phyloP scores from a whole-genome alignment of 2,797 vertebrate species.

The Megaceryle alcyon region DNA sequence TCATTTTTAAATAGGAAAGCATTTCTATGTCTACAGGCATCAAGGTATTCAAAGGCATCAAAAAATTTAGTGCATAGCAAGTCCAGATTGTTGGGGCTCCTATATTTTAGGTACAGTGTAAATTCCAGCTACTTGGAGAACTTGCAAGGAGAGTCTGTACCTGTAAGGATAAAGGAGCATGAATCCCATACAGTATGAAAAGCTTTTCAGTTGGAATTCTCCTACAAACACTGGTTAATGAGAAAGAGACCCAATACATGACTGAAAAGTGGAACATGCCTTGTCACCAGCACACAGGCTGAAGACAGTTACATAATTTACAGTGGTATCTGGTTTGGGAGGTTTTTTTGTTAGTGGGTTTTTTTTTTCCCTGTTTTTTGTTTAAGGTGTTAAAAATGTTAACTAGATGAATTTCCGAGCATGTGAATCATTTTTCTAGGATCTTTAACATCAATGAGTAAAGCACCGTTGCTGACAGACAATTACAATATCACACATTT shows the following conservation, averaged over 20 bases:
- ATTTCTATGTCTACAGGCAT: constrained; percentile 92
- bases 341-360: neutral
- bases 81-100: constrained; percentile 81
- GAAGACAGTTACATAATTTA: neutral
- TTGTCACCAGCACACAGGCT: constrained; percentile 1
- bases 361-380: too few relatives aligned
- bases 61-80: constrained; percentile 95
- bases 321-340: neutral
- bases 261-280: constrained; percentile 40
- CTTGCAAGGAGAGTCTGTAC: constrained; percentile 61
- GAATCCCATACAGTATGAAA: constrained; percentile 73
- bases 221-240: constrained; percentile 60
- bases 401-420: constrained; percentile 11
- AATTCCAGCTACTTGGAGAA: constrained; percentile 74
- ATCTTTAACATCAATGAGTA: neutral
- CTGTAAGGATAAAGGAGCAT: constrained; percentile 63
- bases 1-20: constrained; percentile 84
- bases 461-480: constrained; percentile 38
- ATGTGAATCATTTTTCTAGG: neutral
- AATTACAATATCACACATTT: neutral
- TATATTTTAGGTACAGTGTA: constrained; percentile 72
- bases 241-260: constrained; percentile 61
- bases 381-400: neutral
- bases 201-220: constrained; percentile 68
- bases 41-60: constrained; percentile 95